phyloP scores from a whole-genome alignment of 1,140 invertebrate species.

The Diprion similis region DNA sequence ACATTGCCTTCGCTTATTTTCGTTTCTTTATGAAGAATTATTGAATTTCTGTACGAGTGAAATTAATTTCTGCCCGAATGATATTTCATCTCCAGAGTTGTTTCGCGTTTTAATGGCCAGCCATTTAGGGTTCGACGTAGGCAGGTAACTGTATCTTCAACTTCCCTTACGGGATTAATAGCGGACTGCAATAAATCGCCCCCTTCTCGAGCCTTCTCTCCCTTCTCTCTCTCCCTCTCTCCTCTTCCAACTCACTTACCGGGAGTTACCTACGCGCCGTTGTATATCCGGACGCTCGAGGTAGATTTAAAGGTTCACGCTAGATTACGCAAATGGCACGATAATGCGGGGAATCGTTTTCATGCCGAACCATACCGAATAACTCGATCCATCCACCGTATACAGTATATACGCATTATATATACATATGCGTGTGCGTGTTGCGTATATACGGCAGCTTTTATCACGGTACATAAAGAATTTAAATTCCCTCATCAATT shows the following conservation, averaged over 20 bases:
- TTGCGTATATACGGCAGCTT: not conserved
- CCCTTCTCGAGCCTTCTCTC: not conserved
- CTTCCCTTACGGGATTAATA: not conserved
- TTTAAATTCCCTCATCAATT: no score
- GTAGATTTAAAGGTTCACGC: slow-evolving; percentile 25
- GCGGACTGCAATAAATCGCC: not conserved
- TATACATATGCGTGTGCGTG: not conserved
- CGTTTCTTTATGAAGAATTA: no score
- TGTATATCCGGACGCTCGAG: not conserved
- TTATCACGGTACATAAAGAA: not conserved
- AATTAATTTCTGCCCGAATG: no score
- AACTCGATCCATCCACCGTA: slow-evolving; percentile 21
- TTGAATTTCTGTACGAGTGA: no score
- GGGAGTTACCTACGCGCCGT: not conserved
- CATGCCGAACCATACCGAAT: slow-evolving; percentile 20
- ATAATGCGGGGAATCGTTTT: slow-evolving; percentile 25
- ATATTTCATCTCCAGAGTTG: no score
- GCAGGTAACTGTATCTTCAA: not conserved
- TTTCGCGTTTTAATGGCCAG: no score
- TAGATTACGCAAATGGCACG: slow-evolving; percentile 26
- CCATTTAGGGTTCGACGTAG: not conserved
- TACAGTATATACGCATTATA: not conserved
- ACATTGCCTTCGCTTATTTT: no score
- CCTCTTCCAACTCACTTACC: slow-evolving; percentile 5
- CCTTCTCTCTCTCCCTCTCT: not conserved